These are phyloP conservation scores for Bos taurus DNA, from an alignment of 2,113 vertebrate species.

Conservation along the genomic window ARS-UCD2.0 NC_037343.1:65972501-65973000, in stretches of 20 bases:
- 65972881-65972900: background rate
- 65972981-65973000: background rate
- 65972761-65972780: background rate
- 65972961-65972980: background rate
- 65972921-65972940: background rate
- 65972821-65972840: background rate
- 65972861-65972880: background rate
- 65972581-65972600: background rate
- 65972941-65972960: background rate
- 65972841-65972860: background rate
- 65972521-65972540: background rate
- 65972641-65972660: background rate
- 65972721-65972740: background rate
- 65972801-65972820: background rate
- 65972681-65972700: background rate
- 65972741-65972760: background rate
- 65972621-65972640: background rate
- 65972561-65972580: background rate
- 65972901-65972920: background rate
- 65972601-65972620: background rate
- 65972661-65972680: background rate
- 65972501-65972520: background rate
- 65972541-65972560: background rate
- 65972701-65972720: background rate
- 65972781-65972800: background rate